Percentiles rank a stretch among this genome's conserved stretches.
Conservation (phyloP, 2,888 invertebrate species). For the Coleophora flavipennella region DNA sequence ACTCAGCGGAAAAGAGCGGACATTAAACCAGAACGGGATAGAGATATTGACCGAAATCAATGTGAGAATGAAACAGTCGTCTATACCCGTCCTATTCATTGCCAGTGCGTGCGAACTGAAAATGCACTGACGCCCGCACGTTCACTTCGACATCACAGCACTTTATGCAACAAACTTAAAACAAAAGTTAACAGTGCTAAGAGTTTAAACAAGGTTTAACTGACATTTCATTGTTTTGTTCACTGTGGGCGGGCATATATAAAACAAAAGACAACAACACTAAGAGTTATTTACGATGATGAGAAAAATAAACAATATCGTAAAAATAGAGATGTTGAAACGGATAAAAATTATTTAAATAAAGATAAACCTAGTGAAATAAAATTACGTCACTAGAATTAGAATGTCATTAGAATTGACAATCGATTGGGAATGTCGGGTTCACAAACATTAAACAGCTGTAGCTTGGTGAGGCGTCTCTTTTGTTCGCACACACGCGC, state of each 20-base stretch:
- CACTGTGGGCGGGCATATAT: no score
- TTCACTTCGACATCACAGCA: no score
- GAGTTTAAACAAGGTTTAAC: no score
- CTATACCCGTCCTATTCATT: slow-evolving; percentile 30
- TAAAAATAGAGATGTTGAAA: neutral
- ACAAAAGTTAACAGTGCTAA: no score
- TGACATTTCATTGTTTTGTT: no score
- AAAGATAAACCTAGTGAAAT: neutral
- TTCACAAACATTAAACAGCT: slow-evolving; percentile 68
- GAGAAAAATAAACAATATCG: neutral
- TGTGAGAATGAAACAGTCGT: slow-evolving; percentile 29
- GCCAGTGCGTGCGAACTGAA: slow-evolving; percentile 46
- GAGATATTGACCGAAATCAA: slow-evolving; percentile 54
- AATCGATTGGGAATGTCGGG: slow-evolving; percentile 52
- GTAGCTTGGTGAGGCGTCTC: slow-evolving; percentile 43
- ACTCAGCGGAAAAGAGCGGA: slow-evolving; percentile 29
- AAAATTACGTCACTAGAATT: slow-evolving; percentile 35
- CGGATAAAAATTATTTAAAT: neutral
- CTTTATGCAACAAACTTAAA: no score
- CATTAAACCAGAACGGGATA: slow-evolving; percentile 39
- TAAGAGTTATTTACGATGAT: no score
- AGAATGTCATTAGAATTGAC: no score
- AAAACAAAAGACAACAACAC: no score
- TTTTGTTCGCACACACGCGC: slow-evolving; percentile 38
- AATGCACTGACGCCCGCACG: slow-evolving; percentile 38